Conservation (phyloP, 2,113 vertebrate species). For the Hiodon tergisus region DNA sequence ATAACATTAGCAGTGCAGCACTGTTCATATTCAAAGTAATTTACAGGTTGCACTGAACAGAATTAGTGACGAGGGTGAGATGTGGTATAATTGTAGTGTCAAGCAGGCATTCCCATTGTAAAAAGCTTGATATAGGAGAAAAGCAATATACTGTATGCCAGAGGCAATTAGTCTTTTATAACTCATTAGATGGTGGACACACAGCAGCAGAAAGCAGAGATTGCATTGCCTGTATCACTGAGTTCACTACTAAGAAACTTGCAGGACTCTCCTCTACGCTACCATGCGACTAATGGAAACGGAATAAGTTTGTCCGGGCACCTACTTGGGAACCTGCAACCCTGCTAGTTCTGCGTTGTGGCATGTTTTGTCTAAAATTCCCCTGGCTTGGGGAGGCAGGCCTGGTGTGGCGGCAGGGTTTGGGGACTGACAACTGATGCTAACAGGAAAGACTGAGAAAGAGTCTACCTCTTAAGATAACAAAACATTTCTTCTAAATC, state of each 20-base stretch:
- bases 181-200: background rate
- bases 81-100: too few relatives aligned
- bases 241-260: background rate
- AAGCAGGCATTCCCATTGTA: background rate
- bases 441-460: background rate
- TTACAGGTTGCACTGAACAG: too few relatives aligned
- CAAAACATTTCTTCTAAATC: too few relatives aligned
- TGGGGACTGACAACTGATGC: slow-evolving; percentile 15
- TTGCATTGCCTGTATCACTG: background rate
- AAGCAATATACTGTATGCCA: background rate
- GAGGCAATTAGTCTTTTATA: background rate
- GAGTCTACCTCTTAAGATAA: too few relatives aligned
- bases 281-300: slow-evolving; percentile 27
- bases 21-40: too few relatives aligned
- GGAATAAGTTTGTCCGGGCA: slow-evolving; percentile 10
- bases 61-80: too few relatives aligned
- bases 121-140: background rate
- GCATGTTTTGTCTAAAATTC: slow-evolving; percentile 30
- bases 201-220: background rate
- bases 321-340: background rate
- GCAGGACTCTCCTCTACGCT: slow-evolving; percentile 9
- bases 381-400: slow-evolving; percentile 26
- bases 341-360: background rate
- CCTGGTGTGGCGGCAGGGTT: slow-evolving; percentile 16
- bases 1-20: too few relatives aligned